Percentiles rank a stretch among this genome's conserved stretches.
phyloP scores from a whole-genome alignment of 37 sponge, comb jelly and placozoan genomes.

The Haliclona indistincta region DNA sequence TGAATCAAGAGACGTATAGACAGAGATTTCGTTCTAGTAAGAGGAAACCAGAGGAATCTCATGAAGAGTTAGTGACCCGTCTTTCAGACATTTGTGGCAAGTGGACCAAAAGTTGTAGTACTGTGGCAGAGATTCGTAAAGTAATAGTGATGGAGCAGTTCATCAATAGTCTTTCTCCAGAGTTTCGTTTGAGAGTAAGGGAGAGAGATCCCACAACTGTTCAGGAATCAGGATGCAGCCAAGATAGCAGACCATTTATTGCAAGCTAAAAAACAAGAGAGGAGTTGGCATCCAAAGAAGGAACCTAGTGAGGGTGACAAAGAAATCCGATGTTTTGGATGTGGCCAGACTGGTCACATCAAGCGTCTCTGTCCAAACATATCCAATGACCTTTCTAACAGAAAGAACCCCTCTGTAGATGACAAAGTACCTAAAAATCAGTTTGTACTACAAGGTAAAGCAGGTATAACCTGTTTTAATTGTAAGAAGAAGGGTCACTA shows the following conservation, averaged over 20 bases:
- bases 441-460: not conserved
- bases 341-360: too few species aligned
- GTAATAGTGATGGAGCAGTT: slow-evolving; percentile 17
- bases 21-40: slow-evolving; percentile 14
- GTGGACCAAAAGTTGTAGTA: slow-evolving; percentile 8
- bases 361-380: too few species aligned
- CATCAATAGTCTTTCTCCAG: not conserved
- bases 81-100: not conserved
- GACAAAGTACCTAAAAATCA: too few species aligned
- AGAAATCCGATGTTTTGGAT: too few species aligned
- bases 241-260: slow-evolving; percentile 17
- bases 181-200: not conserved
- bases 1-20: slow-evolving; percentile 33
- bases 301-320: too few species aligned
- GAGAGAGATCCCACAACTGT: not conserved
- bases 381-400: too few species aligned
- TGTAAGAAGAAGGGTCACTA: slow-evolving; percentile 16
- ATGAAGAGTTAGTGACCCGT: slow-evolving; percentile 23
- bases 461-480: slow-evolving; percentile 13
- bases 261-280: too few species aligned
- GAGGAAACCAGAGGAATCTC: slow-evolving; percentile 27
- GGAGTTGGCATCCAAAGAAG: slow-evolving; percentile 1
- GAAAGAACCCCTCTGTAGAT: too few species aligned
- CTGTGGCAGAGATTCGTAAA: not conserved
- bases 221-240: not conserved